A percentile compares a stretch with the other conserved stretches of the same genome.
Conservation (phyloP, 2,797 vertebrate species). For the Sylvilagus floridanus region DNA sequence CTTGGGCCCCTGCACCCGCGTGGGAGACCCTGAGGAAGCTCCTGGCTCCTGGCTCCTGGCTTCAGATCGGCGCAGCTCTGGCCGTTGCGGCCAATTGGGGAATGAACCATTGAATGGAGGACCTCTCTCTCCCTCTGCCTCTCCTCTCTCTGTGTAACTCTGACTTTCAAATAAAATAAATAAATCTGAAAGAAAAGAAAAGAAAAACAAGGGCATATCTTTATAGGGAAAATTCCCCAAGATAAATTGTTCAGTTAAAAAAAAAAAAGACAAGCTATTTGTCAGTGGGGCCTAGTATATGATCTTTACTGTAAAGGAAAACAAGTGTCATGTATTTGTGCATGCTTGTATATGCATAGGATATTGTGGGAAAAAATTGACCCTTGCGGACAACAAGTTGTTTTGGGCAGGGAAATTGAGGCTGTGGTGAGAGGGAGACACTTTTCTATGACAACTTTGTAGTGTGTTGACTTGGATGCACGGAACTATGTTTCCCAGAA, state of each 20-base stretch:
- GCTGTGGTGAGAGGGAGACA: not conserved
- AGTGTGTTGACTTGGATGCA: not conserved
- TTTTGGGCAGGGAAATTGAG: not conserved
- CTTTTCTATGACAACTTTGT: not conserved
- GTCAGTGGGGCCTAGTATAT: not conserved
- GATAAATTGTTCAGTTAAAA: not conserved
- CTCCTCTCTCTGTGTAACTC: too few species aligned
- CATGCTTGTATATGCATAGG: not conserved
- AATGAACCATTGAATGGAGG: too few species aligned
- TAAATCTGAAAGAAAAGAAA: not conserved
- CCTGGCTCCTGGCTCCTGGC: too few species aligned
- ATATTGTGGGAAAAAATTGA: constrained; percentile 6
- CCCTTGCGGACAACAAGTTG: not conserved
- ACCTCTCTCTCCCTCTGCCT: too few species aligned
- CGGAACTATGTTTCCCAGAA: not conserved
- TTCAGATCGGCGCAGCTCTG: too few species aligned
- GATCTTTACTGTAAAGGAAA: constrained; percentile 24
- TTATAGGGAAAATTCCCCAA: not conserved
- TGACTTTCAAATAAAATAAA: too few species aligned
- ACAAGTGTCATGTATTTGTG: not conserved
- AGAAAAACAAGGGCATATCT: not conserved
- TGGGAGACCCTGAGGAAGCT: too few species aligned
- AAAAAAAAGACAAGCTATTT: not conserved
- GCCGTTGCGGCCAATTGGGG: too few species aligned
- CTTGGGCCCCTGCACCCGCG: too few species aligned